Evolutionary conservation across 2,113 vertebrate genomes (phyloP), one percentile per base, ranked within the genome.

Genomic region (Perognathus longimembris): DNA sequence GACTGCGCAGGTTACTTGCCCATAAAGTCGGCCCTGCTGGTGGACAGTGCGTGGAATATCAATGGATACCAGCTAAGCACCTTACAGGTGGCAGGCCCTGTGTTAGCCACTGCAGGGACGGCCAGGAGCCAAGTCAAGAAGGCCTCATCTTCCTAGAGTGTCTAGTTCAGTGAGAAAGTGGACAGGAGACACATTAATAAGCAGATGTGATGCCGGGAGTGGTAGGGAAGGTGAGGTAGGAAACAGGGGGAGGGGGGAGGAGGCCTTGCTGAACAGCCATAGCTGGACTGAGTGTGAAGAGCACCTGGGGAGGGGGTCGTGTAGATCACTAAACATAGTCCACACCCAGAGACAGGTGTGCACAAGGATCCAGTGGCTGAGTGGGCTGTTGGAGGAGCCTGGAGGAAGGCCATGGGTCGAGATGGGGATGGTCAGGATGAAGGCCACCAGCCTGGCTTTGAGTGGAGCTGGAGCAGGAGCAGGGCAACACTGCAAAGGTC

Each of bases 331-430:
- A 9, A 10, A 92, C 61, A 79, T 4, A n/a, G 20, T 20, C 3
- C 54, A 8, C 9, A 1, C 20, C 32, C 2, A 6, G 5, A 61
- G 7, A 42, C 77, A n/a, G 3, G 50, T 17, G 2, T 21, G 24
- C 85, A 71, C 77, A 67, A 82, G 85, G 61, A 85, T 14, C 63
- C 88, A 30, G 40, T 64, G 76, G 36, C 22, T 21, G 28, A 24
- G 8, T 5, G 24, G 28, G 40, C 7, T 18, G 32, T 8, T 15
- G 30, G 42, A 79, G 61, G 20, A 12, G 12, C 36, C 5, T 21
- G 32, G 1, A 20, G 45, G 64, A 45, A 34, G 11, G 6, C 45
- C 45, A 6, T 6, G 45, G 11, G 45, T 45, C 2, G 50, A 15
- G 50, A 54, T 12, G 50, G 15, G 50, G 11, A 54, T 45, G 34